Percentiles rank a stretch among this genome's conserved stretches.
Conservation (phyloP, 2,888 invertebrate species). For the Cosmorhoe ocellata region DNA sequence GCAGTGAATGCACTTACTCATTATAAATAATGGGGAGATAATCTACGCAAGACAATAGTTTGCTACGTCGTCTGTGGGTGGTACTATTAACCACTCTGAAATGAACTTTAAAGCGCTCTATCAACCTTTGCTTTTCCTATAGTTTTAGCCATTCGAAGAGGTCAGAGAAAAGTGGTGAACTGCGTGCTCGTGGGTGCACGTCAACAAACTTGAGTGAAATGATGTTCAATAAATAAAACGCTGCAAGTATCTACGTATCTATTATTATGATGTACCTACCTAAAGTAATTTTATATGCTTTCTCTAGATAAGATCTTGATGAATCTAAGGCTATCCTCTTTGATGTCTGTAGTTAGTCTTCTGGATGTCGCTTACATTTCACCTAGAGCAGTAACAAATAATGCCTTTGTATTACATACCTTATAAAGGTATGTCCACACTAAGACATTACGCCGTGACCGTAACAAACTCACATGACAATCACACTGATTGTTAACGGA, state of each 20-base stretch:
- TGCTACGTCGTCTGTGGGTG: slow-evolving; percentile 57
- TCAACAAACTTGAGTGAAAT: slow-evolving; percentile 49
- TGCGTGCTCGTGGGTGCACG: slow-evolving; percentile 52
- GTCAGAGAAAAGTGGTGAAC: slow-evolving; percentile 35
- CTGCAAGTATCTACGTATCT: slow-evolving; percentile 42
- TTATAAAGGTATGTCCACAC: too few species aligned
- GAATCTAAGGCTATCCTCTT: slow-evolving; percentile 13
- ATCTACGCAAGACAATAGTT: slow-evolving; percentile 69
- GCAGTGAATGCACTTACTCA: slow-evolving; percentile 60
- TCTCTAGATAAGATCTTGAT: slow-evolving; percentile 43
- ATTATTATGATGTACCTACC: slow-evolving; percentile 45
- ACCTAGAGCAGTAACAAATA: too few species aligned
- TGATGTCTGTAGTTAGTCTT: background rate
- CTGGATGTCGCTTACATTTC: too few species aligned
- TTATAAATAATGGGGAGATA: slow-evolving; percentile 76
- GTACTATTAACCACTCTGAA: slow-evolving; percentile 41
- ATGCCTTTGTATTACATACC: too few species aligned
- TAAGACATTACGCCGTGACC: too few species aligned
- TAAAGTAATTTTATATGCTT: slow-evolving; percentile 40
- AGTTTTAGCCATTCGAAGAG: slow-evolving; percentile 5
- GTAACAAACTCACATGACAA: too few species aligned
- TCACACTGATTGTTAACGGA: too few species aligned
- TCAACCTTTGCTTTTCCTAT: background rate
- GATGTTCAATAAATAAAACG: slow-evolving; percentile 53
- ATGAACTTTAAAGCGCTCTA: slow-evolving; percentile 15